Evolutionary conservation across 2,797 vertebrate species (phyloP).

Genomic region (Acipenser oxyrinchus): DNA sequence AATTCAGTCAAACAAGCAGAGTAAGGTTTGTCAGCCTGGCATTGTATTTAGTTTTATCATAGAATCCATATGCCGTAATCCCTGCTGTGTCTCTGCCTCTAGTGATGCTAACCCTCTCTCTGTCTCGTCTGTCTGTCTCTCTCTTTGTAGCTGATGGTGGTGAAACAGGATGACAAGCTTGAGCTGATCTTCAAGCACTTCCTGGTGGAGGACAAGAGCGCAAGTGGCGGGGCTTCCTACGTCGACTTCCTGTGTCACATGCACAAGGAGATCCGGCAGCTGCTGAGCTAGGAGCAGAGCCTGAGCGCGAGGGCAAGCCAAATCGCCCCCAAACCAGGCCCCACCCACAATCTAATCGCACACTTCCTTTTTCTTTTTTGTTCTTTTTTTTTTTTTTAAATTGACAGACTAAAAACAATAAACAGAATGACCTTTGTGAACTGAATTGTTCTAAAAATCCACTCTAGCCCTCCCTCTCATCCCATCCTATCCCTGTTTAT

Average conservation of each 20-base stretch:
- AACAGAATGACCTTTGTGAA: conserved; percentile 30
- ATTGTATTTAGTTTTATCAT: no score
- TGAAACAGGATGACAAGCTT: conserved; percentile 92
- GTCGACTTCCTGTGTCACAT: conserved; percentile 99
- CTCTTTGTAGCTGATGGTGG: conserved; percentile 73
- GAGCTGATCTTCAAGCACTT: conserved; percentile 95
- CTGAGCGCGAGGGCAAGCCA: not conserved
- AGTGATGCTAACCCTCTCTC: no score
- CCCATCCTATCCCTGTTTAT: conserved; percentile 30
- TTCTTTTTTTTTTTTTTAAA: not conserved
- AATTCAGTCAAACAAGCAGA: no score
- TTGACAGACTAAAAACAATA: conserved; percentile 33
- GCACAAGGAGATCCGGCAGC: conserved; percentile 98
- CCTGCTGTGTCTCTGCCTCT: no score
- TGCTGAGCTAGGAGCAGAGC: conserved; percentile 77
- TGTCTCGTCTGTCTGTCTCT: no score
- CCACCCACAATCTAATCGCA: conserved; percentile 21
- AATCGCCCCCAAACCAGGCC: conserved; percentile 10
- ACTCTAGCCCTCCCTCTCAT: conserved; percentile 19
- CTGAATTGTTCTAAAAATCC: conserved; percentile 19
- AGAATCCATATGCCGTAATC: no score
- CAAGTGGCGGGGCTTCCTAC: conserved; percentile 87
- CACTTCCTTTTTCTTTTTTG: conserved; percentile 47
- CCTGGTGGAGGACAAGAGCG: conserved; percentile 90
- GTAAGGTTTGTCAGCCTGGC: no score